Evolutionary conservation across 2,113 vertebrate genomes (phyloP).

Genomic region (Emydocephalus ijimae): DNA sequence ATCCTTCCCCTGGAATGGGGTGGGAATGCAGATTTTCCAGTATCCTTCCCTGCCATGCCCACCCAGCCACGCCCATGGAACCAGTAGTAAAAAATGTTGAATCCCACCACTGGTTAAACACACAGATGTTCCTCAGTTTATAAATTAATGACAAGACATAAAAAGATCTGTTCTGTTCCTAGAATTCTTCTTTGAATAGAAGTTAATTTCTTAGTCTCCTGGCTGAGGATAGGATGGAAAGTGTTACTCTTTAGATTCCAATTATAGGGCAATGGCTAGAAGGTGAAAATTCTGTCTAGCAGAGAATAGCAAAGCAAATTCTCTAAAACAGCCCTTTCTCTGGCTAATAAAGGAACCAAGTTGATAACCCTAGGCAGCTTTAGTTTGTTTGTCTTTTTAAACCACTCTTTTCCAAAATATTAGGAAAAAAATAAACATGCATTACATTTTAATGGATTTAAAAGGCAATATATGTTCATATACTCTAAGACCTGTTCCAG

Average conservation of each 20-base stretch:
- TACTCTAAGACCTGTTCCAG: neutral
- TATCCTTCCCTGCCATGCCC: too few relatives aligned
- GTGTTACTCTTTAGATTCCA: neutral
- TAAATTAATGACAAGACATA: neutral
- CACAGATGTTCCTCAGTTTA: neutral
- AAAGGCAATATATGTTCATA: neutral
- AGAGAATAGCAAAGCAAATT: neutral
- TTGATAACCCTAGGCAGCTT: neutral
- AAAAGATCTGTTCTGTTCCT: neutral
- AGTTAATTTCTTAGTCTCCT: neutral
- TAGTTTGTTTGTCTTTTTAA: neutral
- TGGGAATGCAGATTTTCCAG: too few relatives aligned
- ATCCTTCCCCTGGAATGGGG: too few relatives aligned
- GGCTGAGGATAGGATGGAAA: neutral
- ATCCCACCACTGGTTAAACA: neutral
- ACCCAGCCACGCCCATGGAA: too few relatives aligned
- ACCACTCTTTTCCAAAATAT: neutral
- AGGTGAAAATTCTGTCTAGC: neutral
- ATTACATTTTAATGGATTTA: neutral
- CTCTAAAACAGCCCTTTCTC: neutral
- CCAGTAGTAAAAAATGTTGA: too few relatives aligned
- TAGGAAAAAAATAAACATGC: neutral
- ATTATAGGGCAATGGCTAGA: neutral
- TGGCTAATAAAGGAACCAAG: neutral
- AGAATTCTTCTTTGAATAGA: neutral